Conservation (phyloP, 2,113 vertebrate species). For the Laticauda laticaudata region DNA sequence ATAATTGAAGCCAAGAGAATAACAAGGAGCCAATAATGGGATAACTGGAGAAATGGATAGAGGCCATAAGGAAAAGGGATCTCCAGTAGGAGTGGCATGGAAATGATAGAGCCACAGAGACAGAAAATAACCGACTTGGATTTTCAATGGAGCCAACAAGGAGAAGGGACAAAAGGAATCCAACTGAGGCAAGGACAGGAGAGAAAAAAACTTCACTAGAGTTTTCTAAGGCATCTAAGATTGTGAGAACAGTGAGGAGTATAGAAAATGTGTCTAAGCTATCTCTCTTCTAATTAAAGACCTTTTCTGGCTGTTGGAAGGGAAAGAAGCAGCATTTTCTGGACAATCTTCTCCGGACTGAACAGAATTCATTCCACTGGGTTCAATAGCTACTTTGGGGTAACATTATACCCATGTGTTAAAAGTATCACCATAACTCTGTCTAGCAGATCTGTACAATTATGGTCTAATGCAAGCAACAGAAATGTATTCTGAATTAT, state of each 20-base stretch:
- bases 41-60: neutral
- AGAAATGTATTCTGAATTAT: neutral
- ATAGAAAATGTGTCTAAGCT: neutral
- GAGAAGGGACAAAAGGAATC: neutral
- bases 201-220: neutral
- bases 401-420: neutral
- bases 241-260: neutral
- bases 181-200: neutral
- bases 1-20: neutral
- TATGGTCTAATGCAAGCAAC: neutral
- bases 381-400: neutral
- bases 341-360: neutral
- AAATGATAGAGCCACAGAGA: neutral
- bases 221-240: neutral
- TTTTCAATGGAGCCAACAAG: neutral
- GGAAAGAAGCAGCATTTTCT: neutral
- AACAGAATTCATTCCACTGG: neutral
- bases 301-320: neutral
- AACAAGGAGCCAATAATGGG: neutral
- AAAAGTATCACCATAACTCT: neutral
- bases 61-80: neutral
- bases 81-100: neutral
- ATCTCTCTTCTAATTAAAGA: neutral
- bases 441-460: neutral
- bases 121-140: neutral